Percentiles rank a stretch among this genome's conserved stretches.
phyloP scores from a whole-genome alignment of 2,888 invertebrate genomes.

The Mimachlamys varia region DNA sequence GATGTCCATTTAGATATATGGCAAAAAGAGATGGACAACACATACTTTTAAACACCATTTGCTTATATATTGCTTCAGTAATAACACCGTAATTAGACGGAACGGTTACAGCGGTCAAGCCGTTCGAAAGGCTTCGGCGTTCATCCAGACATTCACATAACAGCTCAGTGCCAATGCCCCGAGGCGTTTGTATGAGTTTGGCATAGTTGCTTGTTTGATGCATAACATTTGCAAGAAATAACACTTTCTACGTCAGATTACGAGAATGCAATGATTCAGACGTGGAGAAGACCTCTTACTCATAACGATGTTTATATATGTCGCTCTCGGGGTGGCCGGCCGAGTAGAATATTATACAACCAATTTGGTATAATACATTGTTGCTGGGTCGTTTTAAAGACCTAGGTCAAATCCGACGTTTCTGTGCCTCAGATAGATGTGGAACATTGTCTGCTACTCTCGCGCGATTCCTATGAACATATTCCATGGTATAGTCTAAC shows the following conservation, averaged over 20 bases:
- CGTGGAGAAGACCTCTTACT: background rate
- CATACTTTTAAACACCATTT: constrained; percentile 7
- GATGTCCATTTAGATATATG: background rate
- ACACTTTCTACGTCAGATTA: background rate
- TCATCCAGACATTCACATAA: constrained; percentile 1
- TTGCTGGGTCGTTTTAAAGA: background rate
- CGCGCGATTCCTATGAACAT: background rate
- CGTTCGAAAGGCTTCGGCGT: background rate
- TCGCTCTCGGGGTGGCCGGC: background rate
- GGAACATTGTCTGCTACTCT: background rate
- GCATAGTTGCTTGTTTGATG: background rate
- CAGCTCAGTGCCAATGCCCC: background rate
- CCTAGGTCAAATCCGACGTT: background rate
- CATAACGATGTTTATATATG: background rate
- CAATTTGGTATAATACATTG: background rate
- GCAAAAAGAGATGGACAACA: background rate
- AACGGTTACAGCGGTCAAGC: background rate
- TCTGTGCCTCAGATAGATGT: background rate
- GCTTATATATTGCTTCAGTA: background rate
- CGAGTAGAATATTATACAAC: background rate
- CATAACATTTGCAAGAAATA: constrained; percentile 26
- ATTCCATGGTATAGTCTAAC: background rate
- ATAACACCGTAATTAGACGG: background rate
- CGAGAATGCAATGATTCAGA: background rate
- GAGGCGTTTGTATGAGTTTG: background rate